Percentiles rank a stretch among this genome's conserved stretches.
Evolutionary conservation across 2,797 vertebrate genomes (phyloP).

Genomic region (Fistularia tabacaria): DNA sequence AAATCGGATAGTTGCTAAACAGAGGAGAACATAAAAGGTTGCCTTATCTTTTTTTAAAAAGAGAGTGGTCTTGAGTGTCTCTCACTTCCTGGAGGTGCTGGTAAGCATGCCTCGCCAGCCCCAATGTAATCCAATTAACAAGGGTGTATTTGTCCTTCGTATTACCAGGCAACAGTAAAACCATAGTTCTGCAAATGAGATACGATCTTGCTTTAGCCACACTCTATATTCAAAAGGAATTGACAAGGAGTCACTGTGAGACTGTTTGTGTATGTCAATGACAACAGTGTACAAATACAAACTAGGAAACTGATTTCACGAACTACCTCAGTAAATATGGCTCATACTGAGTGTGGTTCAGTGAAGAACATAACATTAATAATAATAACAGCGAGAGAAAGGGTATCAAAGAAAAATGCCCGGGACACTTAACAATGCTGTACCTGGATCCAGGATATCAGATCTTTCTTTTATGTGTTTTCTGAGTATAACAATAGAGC

Average conservation of each 20-base stretch:
- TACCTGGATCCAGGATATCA: constrained; percentile 72
- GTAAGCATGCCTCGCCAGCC: constrained; percentile 39
- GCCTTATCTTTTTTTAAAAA: constrained; percentile 29
- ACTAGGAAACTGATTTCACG: constrained; percentile 28
- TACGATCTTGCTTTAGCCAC: constrained; percentile 48
- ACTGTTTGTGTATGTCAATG: constrained; percentile 46
- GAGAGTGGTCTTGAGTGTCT: constrained; percentile 2
- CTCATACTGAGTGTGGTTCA: no score
- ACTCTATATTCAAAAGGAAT: constrained; percentile 56
- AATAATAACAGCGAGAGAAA: constrained; percentile 51
- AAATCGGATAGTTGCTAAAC: constrained; percentile 23
- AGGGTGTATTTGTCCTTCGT: constrained; percentile 58
- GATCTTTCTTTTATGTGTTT: constrained; percentile 75
- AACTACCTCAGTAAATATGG: constrained; percentile 22
- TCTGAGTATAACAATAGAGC: no score
- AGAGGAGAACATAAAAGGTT: constrained; percentile 9
- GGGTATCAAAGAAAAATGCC: constrained; percentile 81
- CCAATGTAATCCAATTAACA: constrained; percentile 71
- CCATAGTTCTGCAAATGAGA: constrained; percentile 61
- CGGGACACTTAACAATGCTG: constrained; percentile 73
- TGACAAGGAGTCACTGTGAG: constrained; percentile 65
- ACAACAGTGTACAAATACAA: constrained; percentile 28
- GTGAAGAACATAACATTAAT: no score
- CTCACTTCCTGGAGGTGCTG: constrained; percentile 21
- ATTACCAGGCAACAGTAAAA: constrained; percentile 60